phyloP scores from a whole-genome alignment of 2,888 invertebrate species.

The Spodoptera exigua region DNA sequence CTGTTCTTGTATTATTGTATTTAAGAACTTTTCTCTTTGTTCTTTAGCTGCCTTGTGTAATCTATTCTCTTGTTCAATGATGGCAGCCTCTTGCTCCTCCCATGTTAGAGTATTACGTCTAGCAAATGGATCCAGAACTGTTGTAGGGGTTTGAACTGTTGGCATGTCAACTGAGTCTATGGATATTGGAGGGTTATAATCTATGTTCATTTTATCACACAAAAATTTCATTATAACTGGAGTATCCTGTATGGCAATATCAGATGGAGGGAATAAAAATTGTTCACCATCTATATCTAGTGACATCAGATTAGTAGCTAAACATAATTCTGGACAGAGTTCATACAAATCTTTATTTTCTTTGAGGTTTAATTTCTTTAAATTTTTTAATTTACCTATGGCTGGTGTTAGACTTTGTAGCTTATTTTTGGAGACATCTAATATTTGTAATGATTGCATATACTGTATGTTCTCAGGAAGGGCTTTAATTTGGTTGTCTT shows the following conservation, averaged over 20 bases:
- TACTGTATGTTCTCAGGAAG: conserved; percentile 92
- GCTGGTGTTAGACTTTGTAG: conserved; percentile 90
- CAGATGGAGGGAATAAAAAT: conserved; percentile 91
- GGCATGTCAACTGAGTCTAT: conserved; percentile 70
- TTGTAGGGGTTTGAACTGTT: conserved; percentile 71
- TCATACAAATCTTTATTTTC: conserved; percentile 89
- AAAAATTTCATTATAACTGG: conserved; percentile 91
- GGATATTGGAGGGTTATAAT: conserved; percentile 82
- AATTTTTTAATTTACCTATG: conserved; percentile 90
- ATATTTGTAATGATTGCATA: conserved; percentile 90
- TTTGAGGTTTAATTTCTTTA: conserved; percentile 90
- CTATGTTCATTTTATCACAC: conserved; percentile 82
- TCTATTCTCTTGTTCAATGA: conserved; percentile 91
- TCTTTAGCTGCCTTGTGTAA: conserved; percentile 90
- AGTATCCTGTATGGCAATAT: conserved; percentile 90
- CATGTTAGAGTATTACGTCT: conserved; percentile 75
- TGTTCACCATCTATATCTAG: conserved; percentile 90
- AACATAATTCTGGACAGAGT: conserved; percentile 91
- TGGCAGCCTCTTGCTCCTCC: conserved; percentile 91
- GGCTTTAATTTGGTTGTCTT: conserved; percentile 91
- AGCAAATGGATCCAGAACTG: conserved; percentile 75
- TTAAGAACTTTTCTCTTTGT: conserved; percentile 90
- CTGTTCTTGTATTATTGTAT: conserved; percentile 90
- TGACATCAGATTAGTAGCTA: conserved; percentile 89
- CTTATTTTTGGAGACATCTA: conserved; percentile 93